phyloP scores from a whole-genome alignment of 2,113 vertebrate genomes.

The Clupea harengus region DNA sequence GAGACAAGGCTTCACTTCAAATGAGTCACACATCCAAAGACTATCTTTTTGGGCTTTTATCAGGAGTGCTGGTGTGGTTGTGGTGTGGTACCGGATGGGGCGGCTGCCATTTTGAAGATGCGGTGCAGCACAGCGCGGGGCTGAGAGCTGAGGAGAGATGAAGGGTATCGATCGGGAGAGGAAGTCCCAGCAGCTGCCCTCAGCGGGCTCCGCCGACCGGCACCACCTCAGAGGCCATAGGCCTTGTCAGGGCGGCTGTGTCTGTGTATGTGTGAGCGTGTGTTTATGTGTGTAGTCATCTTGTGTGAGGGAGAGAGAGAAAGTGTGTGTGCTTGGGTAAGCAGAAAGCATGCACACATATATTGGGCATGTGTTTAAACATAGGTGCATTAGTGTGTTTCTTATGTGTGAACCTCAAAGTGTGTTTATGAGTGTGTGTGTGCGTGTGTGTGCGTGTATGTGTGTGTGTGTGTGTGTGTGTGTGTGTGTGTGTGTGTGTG shows the following conservation, averaged over 20 bases:
- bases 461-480: not conserved
- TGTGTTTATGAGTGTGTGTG: not conserved
- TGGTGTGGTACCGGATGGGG: not conserved
- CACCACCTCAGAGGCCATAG: not conserved
- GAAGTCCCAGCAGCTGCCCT: not conserved
- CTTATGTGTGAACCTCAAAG: not conserved
- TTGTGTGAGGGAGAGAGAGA: not conserved
- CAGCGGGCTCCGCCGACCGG: not conserved
- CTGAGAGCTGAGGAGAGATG: not conserved
- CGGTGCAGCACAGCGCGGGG: not conserved
- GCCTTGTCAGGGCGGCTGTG: not conserved
- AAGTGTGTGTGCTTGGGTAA: not conserved
- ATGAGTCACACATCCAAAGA: not conserved
- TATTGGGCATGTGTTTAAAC: not conserved
- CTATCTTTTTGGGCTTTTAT: not conserved
- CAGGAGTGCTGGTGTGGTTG: not conserved
- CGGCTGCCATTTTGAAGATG: not conserved
- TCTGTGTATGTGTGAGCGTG: not conserved
- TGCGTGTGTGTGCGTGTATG: not conserved
- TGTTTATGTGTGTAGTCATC: not conserved
- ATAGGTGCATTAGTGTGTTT: not conserved
- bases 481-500: not conserved
- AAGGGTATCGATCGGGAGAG: conserved; percentile 4
- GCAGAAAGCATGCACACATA: not conserved
- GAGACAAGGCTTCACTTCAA: not conserved